Conservation (phyloP, 2,797 vertebrate genomes). For the Poeciliopsis turneri region DNA sequence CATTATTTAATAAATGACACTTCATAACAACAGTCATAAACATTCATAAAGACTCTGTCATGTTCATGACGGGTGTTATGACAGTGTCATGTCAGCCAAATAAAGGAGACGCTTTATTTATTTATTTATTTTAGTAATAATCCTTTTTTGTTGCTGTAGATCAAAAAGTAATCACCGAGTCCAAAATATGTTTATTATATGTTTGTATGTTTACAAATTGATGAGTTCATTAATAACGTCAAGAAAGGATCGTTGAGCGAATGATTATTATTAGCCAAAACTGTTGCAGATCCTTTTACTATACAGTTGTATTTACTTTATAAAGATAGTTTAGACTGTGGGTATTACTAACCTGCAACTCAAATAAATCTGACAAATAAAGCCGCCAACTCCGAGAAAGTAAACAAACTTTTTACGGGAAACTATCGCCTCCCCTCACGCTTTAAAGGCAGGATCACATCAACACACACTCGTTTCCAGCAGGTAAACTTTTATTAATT, state of each 20-base stretch:
- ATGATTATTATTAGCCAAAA: not conserved
- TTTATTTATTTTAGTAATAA: conserved; percentile 6
- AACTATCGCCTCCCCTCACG: conserved; percentile 11
- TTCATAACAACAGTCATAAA: no score
- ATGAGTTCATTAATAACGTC: not conserved
- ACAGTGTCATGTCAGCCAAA: no score
- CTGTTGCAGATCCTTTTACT: not conserved
- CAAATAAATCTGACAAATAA: not conserved
- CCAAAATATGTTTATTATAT: not conserved
- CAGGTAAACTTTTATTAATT: conserved; percentile 82
- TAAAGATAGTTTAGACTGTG: not conserved
- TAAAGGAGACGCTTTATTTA: no score
- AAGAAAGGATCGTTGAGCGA: not conserved
- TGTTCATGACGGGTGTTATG: no score
- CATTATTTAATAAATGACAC: no score
- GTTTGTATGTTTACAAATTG: not conserved
- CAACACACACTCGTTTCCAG: conserved; percentile 68
- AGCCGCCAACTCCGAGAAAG: not conserved
- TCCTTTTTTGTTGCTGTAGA: not conserved
- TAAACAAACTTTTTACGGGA: not conserved
- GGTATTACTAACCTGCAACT: not conserved
- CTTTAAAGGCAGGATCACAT: conserved; percentile 45
- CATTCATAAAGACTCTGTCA: no score
- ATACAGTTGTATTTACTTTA: not conserved
- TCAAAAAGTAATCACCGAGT: not conserved